These are phyloP conservation scores for Acyrthosiphon pisum DNA, from an alignment of 1,140 invertebrate genomes.

Conservation along the genomic window DNA sequence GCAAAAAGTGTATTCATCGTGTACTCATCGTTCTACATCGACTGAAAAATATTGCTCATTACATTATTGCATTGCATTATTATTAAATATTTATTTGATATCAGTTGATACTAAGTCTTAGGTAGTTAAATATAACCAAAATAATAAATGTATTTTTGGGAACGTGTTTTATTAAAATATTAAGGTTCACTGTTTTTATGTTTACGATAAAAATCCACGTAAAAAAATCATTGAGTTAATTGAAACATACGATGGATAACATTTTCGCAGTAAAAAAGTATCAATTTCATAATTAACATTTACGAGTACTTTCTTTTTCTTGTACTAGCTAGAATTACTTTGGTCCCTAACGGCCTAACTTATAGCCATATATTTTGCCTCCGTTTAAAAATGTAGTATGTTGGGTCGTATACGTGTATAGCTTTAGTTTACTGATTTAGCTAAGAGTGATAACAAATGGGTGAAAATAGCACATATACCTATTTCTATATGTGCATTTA, in stretches of 20 bases:
- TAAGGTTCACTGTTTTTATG: not conserved
- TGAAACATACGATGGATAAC: not conserved
- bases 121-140: not conserved
- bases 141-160: not conserved
- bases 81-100: not conserved
- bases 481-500: not conserved
- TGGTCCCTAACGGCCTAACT: not conserved
- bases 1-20: not conserved
- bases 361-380: not conserved
- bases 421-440: not conserved
- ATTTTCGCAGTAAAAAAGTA: not conserved
- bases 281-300: constrained; percentile 16
- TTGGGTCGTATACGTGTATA: not conserved
- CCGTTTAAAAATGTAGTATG: not conserved
- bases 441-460: not conserved
- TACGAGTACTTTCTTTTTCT: not conserved
- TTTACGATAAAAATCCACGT: not conserved
- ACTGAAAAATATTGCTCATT: not conserved
- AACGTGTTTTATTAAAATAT: not conserved
- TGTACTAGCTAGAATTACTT: not conserved
- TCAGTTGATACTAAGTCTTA: not conserved
- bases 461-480: not conserved
- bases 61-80: not conserved
- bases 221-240: not conserved
- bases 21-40: not conserved